phyloP scores from a whole-genome alignment of 2,113 vertebrate species.

The Calidris pygmaea region DNA sequence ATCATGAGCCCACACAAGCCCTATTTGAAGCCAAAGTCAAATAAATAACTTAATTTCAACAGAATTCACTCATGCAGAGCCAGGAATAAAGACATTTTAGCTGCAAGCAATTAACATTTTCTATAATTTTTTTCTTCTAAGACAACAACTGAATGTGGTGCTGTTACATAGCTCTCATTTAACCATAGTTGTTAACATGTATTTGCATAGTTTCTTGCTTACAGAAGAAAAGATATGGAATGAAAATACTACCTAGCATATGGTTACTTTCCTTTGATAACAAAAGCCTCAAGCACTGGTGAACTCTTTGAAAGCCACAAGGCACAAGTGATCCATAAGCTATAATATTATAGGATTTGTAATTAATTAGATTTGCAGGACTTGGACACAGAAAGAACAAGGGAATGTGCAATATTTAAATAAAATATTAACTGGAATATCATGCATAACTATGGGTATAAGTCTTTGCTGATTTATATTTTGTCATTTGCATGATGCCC shows the following conservation, averaged over 20 bases:
- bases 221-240: neutral
- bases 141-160: neutral
- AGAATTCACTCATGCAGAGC: neutral
- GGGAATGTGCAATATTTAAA: neutral
- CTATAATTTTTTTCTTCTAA: neutral
- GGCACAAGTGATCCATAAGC: neutral
- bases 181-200: neutral
- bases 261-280: neutral
- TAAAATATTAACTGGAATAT: neutral
- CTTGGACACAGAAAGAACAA: neutral
- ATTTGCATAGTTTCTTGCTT: neutral
- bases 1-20: neutral
- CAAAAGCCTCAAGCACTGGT: neutral
- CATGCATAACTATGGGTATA: neutral
- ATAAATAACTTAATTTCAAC: neutral
- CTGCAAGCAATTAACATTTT: neutral
- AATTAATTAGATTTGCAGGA: neutral
- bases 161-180: neutral
- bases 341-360: neutral
- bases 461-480: neutral
- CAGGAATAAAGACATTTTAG: neutral
- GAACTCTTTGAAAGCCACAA: neutral
- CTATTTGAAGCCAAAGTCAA: neutral
- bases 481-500: neutral
- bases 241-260: neutral